Conservation (phyloP, 1,140 invertebrate species). For the Atopsyche davidsoni region DNA sequence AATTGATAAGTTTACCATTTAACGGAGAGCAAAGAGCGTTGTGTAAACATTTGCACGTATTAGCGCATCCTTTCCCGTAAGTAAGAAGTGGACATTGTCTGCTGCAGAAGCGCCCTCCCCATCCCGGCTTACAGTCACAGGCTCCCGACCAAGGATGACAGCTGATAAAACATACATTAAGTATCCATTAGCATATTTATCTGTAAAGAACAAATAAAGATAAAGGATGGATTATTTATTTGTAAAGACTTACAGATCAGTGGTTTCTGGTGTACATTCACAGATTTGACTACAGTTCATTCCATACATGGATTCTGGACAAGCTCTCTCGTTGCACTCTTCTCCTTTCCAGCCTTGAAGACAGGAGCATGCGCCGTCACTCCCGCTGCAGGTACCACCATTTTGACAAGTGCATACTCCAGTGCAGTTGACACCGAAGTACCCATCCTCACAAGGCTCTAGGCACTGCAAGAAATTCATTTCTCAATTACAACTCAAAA, state of each 20-base stretch:
- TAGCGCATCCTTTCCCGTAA: slow-evolving; percentile 75
- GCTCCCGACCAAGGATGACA: slow-evolving; percentile 84
- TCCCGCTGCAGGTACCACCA: slow-evolving; percentile 62
- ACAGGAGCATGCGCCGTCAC: slow-evolving; percentile 68
- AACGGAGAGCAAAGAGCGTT: slow-evolving; percentile 82
- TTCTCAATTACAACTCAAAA: too few species aligned
- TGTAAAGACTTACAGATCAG: slow-evolving; percentile 53
- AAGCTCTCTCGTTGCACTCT: slow-evolving; percentile 62
- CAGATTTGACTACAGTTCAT: slow-evolving; percentile 66
- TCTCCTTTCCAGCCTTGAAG: slow-evolving; percentile 68
- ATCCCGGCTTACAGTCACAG: slow-evolving; percentile 84
- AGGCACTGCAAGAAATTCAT: slow-evolving; percentile 62
- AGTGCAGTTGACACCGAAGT: slow-evolving; percentile 71
- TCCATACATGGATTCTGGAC: slow-evolving; percentile 62
- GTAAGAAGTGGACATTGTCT: slow-evolving; percentile 74
- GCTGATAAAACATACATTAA: slow-evolving; percentile 36
- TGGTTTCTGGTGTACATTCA: slow-evolving; percentile 66
- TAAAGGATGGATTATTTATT: slow-evolving; percentile 12
- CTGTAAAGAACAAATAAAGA: slow-evolving; percentile 9
- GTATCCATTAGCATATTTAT: slow-evolving; percentile 2
- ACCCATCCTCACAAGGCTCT: slow-evolving; percentile 66
- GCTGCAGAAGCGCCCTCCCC: slow-evolving; percentile 74
- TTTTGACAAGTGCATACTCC: slow-evolving; percentile 71
- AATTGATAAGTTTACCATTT: slow-evolving; percentile 54
- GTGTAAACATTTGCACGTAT: slow-evolving; percentile 76